Evolutionary conservation across 2,888 invertebrate genomes (phyloP).

Genomic region (Crematogaster levior): DNA sequence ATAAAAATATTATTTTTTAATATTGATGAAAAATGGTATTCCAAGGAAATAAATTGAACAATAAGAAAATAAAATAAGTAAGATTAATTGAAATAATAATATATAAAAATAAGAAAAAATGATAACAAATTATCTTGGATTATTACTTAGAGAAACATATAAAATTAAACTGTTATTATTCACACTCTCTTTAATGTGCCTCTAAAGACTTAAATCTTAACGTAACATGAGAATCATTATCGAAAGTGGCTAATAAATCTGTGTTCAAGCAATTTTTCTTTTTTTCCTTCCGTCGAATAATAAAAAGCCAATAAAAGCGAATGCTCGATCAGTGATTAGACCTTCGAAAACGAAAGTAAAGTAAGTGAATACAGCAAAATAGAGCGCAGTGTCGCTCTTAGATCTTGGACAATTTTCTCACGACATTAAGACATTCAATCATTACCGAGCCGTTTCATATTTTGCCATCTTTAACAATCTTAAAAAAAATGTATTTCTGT

Average conservation of each 20-base stretch:
- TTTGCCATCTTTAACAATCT: background rate
- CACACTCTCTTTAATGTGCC: background rate
- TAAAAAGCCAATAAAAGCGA: conserved; percentile 42
- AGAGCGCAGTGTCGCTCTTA: conserved; percentile 56
- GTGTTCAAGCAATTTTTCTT: background rate
- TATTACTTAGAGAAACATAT: background rate
- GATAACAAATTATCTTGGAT: background rate
- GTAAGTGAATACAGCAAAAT: conserved; percentile 52
- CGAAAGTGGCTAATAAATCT: conserved; percentile 33
- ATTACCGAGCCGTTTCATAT: conserved; percentile 50
- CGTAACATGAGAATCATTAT: background rate
- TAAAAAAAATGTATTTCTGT: background rate
- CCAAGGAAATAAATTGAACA: background rate
- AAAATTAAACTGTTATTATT: background rate
- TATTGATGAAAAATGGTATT: no score
- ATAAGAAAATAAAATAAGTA: background rate
- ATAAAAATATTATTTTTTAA: no score
- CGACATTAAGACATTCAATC: conserved; percentile 56
- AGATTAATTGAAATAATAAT: background rate
- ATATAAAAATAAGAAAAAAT: background rate
- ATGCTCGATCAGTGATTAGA: conserved; percentile 64
- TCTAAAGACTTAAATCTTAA: background rate
- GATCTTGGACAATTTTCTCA: conserved; percentile 66
- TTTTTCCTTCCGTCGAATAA: conserved; percentile 1
- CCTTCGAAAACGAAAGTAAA: conserved; percentile 78